Evolutionary conservation across 2,113 vertebrate species (phyloP).

Genomic region (Cheirogaleus medius): DNA sequence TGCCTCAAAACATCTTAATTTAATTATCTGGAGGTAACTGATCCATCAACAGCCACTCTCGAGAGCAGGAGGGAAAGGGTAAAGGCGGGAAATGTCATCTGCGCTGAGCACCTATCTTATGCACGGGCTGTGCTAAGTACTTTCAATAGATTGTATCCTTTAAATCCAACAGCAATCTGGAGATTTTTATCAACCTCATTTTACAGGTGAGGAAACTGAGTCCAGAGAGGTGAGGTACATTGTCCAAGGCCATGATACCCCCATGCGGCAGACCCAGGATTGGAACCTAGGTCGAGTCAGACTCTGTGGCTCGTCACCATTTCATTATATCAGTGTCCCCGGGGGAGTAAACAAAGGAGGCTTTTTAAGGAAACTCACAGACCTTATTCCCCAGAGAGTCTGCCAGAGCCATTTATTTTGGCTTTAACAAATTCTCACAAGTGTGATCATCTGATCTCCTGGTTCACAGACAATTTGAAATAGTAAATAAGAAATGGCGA

Average conservation of each 20-base stretch:
- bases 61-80: neutral
- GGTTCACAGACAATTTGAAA: neutral
- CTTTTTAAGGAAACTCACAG: neutral
- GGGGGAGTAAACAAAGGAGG: neutral
- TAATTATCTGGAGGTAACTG: neutral
- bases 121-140: no score
- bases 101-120: neutral
- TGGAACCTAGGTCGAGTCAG: neutral
- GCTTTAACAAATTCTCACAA: neutral
- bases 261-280: neutral
- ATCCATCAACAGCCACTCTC: neutral
- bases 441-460: neutral
- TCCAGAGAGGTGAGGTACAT: neutral
- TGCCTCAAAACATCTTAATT: neutral
- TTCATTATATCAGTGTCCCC: neutral
- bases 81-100: neutral
- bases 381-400: neutral
- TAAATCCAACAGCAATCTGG: no score
- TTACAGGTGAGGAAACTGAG: neutral
- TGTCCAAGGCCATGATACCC: accelerated
- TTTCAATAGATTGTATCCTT: neutral
- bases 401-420: neutral
- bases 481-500: neutral
- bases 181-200: neutral
- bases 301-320: neutral